Evolutionary conservation across 2,113 vertebrate species (phyloP).

Genomic region (Silurus meridionalis): DNA sequence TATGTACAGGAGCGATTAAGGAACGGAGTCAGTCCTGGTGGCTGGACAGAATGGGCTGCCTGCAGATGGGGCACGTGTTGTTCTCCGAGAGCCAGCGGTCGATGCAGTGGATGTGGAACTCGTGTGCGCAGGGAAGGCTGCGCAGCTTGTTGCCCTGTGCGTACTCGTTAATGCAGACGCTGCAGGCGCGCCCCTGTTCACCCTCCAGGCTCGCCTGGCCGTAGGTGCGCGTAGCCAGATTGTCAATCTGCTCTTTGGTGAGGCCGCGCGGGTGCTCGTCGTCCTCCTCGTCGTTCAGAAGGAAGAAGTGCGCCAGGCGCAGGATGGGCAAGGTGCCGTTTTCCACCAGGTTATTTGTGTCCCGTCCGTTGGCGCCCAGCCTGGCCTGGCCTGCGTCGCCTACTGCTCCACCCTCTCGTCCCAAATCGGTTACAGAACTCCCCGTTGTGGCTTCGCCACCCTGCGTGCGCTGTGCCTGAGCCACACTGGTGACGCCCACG

Average conservation of each 20-base stretch:
- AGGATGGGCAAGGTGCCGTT: conserved; percentile 87
- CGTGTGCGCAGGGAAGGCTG: conserved; percentile 87
- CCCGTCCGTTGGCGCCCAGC: conserved; percentile 62
- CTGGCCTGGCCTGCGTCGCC: conserved; percentile 61
- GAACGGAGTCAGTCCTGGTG: conserved; percentile 70
- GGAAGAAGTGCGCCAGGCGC: conserved; percentile 88
- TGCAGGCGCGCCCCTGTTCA: conserved; percentile 84
- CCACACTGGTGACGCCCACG: conserved; percentile 39
- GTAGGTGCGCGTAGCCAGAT: conserved; percentile 89
- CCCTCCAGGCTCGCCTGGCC: conserved; percentile 81
- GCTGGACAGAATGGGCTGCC: conserved; percentile 81
- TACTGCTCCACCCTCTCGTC: conserved; percentile 41
- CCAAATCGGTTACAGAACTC: conserved; percentile 53
- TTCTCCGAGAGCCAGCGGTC: conserved; percentile 97
- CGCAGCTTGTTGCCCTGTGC: conserved; percentile 92
- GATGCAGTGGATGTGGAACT: conserved; percentile 96
- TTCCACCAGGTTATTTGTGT: conserved; percentile 85
- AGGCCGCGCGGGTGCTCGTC: conserved; percentile 83
- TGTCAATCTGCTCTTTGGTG: conserved; percentile 98
- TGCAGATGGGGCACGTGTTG: conserved; percentile 93
- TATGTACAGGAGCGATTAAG: conserved; percentile 71
- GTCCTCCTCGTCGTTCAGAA: conserved; percentile 86
- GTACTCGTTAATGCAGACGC: conserved; percentile 95
- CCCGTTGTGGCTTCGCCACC: conserved; percentile 52
- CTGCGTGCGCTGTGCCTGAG: conserved; percentile 57